Evolutionary conservation across 2,888 invertebrate genomes (phyloP), one percentile per base, ranked within the genome.

Genomic region (Hecatera dysodea): DNA sequence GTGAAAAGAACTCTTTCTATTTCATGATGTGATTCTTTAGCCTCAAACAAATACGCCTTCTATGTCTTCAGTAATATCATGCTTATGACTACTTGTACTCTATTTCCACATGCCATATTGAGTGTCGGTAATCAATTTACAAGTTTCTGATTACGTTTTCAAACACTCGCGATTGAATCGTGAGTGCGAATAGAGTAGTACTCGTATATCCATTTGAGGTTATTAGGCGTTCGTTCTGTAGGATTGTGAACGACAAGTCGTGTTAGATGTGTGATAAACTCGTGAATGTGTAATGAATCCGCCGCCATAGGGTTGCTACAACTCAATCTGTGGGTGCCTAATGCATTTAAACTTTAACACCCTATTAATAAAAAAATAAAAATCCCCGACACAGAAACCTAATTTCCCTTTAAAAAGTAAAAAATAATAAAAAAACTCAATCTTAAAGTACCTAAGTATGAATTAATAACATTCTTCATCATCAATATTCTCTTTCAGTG

Each of bases 241-340:
- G 55, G 33, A 72, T 72, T 72, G 66, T 71, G 67, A 78, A 61
- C 68, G 80, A 82, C 53, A 75, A 74, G 59, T 62, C 64, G 65
- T 68, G 78, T 71, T 68, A 69, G 71, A 81, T 82, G 55, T 71
- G 44, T 73, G 68, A 67, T 71, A 66, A 76, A 67, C 68, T 68
- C 48, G 60, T 78, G 72, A 80, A 78, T 78, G 53, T 67, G 69
- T 80, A 75, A 78, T 75, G 64, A 72, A 74, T 74, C 36, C 36
- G 29, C 15, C 12, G 29, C 11, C 44, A 46, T 27, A 78, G 78
- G 78, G 78, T 27, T 78, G 77, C 39, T 27, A 42, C 24, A 27
- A 53, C 42, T 59, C 57, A 48, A 62, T 52, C 52, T 52, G 12
- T 44, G n/a, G n/a, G n/a, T n/a, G n/a, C n/a, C n/a, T n/a, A 22